phyloP scores from a whole-genome alignment of 2,888 invertebrate genomes.

The Horisme vitalbata region DNA sequence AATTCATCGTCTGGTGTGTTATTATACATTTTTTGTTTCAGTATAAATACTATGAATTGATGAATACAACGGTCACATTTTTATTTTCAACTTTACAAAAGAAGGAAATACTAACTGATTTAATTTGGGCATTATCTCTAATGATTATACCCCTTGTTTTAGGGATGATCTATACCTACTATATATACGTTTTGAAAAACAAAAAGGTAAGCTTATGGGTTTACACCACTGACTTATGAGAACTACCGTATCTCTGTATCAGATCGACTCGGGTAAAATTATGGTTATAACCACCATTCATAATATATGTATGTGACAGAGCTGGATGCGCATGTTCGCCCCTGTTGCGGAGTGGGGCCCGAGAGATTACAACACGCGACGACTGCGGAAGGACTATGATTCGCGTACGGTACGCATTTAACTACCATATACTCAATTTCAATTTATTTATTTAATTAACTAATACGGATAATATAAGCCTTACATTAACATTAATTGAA shows the following conservation, averaged over 20 bases:
- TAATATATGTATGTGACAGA: slow-evolving; percentile 29
- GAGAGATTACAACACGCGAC: slow-evolving; percentile 39
- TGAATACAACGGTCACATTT: neutral
- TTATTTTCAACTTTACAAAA: neutral
- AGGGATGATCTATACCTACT: slow-evolving; percentile 17
- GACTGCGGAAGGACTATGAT: slow-evolving; percentile 52
- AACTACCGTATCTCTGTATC: no score
- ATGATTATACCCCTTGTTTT: neutral
- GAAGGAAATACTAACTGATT: neutral
- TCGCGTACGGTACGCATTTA: slow-evolving; percentile 44
- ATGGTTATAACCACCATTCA: no score
- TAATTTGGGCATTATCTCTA: neutral
- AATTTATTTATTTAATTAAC: no score
- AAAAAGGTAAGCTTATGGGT: slow-evolving; percentile 24
- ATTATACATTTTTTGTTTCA: no score
- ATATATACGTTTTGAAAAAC: slow-evolving; percentile 23
- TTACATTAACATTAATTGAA: no score
- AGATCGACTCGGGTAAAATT: no score
- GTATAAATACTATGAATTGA: no score
- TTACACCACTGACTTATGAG: no score
- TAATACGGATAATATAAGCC: no score
- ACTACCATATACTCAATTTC: neutral
- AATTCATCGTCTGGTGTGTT: no score
- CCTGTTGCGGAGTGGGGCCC: slow-evolving; percentile 57
- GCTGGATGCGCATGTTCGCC: slow-evolving; percentile 41